These are phyloP conservation scores for Orius laevigatus DNA, from an alignment of 1,140 invertebrate species.

Conservation along the genomic window DNA sequence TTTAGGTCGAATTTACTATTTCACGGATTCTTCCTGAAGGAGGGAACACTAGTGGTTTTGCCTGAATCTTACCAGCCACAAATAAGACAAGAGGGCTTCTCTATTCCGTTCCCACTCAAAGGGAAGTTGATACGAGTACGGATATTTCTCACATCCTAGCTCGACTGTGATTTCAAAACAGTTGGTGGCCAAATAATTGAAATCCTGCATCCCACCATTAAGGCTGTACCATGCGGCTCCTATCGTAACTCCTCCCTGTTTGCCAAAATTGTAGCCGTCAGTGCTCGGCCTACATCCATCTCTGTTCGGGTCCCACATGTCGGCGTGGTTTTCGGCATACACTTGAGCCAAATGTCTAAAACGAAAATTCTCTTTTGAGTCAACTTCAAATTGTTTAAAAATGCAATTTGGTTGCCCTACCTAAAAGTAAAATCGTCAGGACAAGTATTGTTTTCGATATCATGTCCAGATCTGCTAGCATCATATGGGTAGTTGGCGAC, in stretches of 20 bases:
- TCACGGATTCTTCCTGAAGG: too few species aligned
- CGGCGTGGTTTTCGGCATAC: conserved; percentile 74
- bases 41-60: too few species aligned
- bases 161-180: conserved; percentile 92
- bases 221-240: conserved; percentile 84
- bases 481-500: conserved; percentile 93
- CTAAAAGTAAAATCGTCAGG: conserved; percentile 78
- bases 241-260: conserved; percentile 76
- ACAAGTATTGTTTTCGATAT: conserved; percentile 41
- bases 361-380: not conserved
- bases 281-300: too few species aligned
- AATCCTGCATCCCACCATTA: conserved; percentile 94
- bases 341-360: conserved; percentile 31
- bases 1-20: too few species aligned
- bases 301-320: too few species aligned
- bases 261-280: conserved; percentile 46
- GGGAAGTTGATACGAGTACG: conserved; percentile 39
- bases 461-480: conserved; percentile 28
- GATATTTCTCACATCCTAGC: conserved; percentile 86
- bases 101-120: conserved; percentile 71
- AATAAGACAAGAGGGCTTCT: conserved; percentile 58
- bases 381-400: not conserved
- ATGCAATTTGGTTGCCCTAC: conserved; percentile 31
- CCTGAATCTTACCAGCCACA: conserved; percentile 67
- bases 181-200: conserved; percentile 85